Evolutionary conservation across 2,797 vertebrate species (phyloP).

Genomic region (Crocodylus rhombifer): DNA sequence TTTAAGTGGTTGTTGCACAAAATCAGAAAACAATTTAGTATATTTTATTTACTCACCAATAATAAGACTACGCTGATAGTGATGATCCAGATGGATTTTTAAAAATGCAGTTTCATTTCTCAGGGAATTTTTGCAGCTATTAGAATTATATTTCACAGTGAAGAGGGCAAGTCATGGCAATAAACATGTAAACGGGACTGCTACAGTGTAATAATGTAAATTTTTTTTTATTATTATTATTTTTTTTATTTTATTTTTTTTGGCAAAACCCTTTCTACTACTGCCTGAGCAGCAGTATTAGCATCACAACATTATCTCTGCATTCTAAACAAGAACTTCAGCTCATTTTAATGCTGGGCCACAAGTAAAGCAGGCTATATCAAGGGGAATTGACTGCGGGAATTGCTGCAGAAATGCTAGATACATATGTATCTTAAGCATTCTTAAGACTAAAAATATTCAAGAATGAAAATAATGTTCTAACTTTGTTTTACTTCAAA

Average conservation of each 20-base stretch:
- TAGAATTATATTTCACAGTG: not conserved
- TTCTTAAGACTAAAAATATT: not conserved
- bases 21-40: not conserved
- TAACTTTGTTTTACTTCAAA: not conserved
- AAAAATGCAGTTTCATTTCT: not conserved
- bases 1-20: not conserved
- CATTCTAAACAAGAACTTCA: not conserved
- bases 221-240: no score
- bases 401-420: not conserved
- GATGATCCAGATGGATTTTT: not conserved
- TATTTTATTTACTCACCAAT: not conserved
- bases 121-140: not conserved
- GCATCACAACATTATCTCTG: not conserved
- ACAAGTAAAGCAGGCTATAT: not conserved
- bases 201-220: not conserved
- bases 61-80: not conserved
- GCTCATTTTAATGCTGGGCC: not conserved
- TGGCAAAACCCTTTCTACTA: not conserved
- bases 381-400: not conserved
- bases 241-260: not conserved
- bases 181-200: not conserved
- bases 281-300: not conserved
- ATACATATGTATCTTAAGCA: not conserved
- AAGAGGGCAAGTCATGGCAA: not conserved
- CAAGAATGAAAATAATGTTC: not conserved